Conservation (phyloP, 2,797 vertebrate genomes). For the Macroramphosus scolopax region DNA sequence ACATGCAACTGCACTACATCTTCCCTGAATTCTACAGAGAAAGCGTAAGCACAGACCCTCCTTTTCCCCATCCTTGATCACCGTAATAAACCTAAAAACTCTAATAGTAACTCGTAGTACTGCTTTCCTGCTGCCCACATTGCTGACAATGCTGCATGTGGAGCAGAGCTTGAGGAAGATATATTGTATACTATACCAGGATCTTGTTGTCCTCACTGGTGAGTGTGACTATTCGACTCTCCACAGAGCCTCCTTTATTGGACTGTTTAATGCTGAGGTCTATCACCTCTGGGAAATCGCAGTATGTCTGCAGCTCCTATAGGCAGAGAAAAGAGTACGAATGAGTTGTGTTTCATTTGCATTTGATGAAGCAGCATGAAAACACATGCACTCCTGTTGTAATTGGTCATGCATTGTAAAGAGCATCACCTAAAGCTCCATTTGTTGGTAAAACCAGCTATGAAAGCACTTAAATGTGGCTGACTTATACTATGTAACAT, state of each 20-base stretch:
- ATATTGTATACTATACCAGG: conserved; percentile 78
- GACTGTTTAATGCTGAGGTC: conserved; percentile 96
- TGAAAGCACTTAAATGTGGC: conserved; percentile 1
- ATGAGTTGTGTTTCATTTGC: not conserved
- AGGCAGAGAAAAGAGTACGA: conserved; percentile 8
- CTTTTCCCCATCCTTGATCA: no score
- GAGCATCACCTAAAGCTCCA: conserved; percentile 24
- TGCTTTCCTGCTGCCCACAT: no score
- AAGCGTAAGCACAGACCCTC: no score
- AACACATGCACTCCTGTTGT: not conserved
- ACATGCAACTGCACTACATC: no score
- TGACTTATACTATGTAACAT: not conserved
- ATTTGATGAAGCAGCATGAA: not conserved
- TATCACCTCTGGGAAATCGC: conserved; percentile 94
- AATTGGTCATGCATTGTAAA: not conserved
- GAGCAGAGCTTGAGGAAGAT: no score
- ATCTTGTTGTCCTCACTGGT: conserved; percentile 89
- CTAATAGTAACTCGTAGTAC: no score
- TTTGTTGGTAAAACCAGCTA: conserved; percentile 16
- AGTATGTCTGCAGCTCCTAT: conserved; percentile 89
- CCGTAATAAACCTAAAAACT: no score
- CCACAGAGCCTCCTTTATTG: conserved; percentile 86
- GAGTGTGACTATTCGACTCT: conserved; percentile 92
- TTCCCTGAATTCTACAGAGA: no score
- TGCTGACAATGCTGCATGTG: no score